Conservation (phyloP, 2,113 vertebrate genomes). For the Paradoxurus hermaphroditus region DNA sequence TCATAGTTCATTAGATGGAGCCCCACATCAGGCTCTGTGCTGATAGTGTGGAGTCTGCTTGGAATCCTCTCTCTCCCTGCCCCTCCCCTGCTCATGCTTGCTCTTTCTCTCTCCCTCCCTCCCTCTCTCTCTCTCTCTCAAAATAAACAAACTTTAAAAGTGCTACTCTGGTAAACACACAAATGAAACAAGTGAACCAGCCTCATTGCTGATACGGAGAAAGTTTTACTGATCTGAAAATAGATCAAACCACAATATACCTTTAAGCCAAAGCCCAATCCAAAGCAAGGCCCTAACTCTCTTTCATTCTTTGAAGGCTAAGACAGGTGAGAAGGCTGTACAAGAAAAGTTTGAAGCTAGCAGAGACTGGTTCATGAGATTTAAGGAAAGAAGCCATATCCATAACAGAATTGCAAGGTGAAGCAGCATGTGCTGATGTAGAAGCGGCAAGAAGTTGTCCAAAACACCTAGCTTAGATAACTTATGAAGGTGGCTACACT, state of each 20-base stretch:
- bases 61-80: too few species aligned
- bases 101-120: too few species aligned
- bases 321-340: background rate
- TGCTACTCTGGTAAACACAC: background rate
- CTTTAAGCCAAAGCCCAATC: background rate
- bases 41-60: too few species aligned
- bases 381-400: background rate
- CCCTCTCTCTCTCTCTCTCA: too few species aligned
- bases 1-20: too few species aligned
- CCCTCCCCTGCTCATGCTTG: too few species aligned
- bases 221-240: background rate
- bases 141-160: background rate
- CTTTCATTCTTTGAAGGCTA: background rate
- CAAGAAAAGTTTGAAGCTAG: background rate
- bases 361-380: background rate
- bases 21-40: too few species aligned
- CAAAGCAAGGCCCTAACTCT: background rate
- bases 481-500: background rate
- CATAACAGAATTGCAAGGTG: background rate
- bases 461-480: background rate
- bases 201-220: background rate
- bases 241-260: background rate
- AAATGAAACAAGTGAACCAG: background rate
- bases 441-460: background rate
- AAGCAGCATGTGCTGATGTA: background rate